Percentiles rank a stretch among this genome's conserved stretches.
These are phyloP conservation scores for Lathronympha strigana DNA, from an alignment of 2,888 invertebrate genomes.

Conservation along the genomic window DNA sequence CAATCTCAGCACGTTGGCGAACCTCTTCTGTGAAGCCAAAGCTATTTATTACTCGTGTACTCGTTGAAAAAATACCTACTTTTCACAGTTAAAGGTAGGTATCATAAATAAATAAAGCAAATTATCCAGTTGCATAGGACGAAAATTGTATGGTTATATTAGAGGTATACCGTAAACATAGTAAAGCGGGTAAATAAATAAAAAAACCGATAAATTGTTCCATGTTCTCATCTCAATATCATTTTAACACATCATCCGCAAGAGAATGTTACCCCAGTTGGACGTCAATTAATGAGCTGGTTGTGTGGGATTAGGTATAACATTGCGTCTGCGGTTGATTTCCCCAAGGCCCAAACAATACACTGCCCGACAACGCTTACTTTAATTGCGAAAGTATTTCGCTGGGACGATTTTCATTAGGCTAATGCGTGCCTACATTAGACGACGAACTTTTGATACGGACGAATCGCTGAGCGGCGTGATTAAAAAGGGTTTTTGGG, in stretches of 20 bases:
- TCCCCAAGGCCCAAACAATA: constrained; percentile 60
- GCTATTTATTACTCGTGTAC: no score
- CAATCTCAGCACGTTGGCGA: no score
- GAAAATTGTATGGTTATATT: no score
- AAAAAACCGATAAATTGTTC: no score
- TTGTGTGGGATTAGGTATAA: constrained; percentile 53
- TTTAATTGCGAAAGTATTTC: constrained; percentile 69
- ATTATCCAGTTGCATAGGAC: no score
- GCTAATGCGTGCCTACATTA: constrained; percentile 56
- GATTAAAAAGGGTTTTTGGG: constrained; percentile 52
- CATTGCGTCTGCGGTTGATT: constrained; percentile 60
- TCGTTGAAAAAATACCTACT: no score
- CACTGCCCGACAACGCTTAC: constrained; percentile 57
- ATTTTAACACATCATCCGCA: neutral
- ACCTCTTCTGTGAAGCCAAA: no score
- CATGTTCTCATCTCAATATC: no score
- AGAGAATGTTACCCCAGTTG: constrained; percentile 18
- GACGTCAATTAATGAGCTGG: constrained; percentile 54
- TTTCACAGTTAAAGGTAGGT: no score
- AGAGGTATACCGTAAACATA: no score
- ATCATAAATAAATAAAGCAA: no score
- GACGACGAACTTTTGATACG: constrained; percentile 50
- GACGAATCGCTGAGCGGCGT: constrained; percentile 46
- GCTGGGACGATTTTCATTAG: constrained; percentile 63
- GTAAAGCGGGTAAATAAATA: no score